Evolutionary conservation across 2,797 vertebrate genomes (phyloP), one percentile per base, ranked within the genome.

Genomic region (Moxostoma hubbsi): DNA sequence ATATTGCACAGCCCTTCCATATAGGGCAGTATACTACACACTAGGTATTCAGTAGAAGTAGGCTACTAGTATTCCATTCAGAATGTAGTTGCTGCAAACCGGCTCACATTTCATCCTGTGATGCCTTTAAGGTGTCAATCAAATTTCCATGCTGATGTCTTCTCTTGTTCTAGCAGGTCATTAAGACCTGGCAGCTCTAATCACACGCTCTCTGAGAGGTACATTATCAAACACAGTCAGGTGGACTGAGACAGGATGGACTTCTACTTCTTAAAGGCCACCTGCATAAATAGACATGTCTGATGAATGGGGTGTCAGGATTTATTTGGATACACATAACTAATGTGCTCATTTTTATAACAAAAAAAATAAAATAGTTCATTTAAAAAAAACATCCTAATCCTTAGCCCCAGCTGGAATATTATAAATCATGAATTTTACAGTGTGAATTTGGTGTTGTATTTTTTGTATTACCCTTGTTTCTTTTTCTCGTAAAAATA

Each of bases 91-190:
- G 36, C 36, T 36, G 36, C 36, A 5, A 36, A 36, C 36, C 36
- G 4, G 43, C 7, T 54, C 16, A 11, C 50, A 9, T 77, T 61
- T 76, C 47, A 46, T 36, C 36, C 69, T 1, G 55, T 58, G 58
- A 47, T 54, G 59, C 13, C 59, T 61, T 69, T 73, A n/a, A 1
- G 36, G 66, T 54, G 36, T 58, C 55, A 57, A 53, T 63, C 43
- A 36, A 46, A 18, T 53, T 64, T 61, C 63, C 51, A 66, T 50
- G 51, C 73, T 73, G 75, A 79, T 81, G 24, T 73, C 68, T 24
- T 63, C 72, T 70, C 49, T 81, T 79, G 67, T 80, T 76, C 80
- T 2, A 77, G 46, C 73, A 43, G 61, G 55, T 53, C 62, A 71
- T 73, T 78, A 53, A 36, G 36, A 3, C 36, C 36, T 36, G 36